Conservation (phyloP, 2,797 vertebrate genomes). For the Merluccius polli region DNA sequence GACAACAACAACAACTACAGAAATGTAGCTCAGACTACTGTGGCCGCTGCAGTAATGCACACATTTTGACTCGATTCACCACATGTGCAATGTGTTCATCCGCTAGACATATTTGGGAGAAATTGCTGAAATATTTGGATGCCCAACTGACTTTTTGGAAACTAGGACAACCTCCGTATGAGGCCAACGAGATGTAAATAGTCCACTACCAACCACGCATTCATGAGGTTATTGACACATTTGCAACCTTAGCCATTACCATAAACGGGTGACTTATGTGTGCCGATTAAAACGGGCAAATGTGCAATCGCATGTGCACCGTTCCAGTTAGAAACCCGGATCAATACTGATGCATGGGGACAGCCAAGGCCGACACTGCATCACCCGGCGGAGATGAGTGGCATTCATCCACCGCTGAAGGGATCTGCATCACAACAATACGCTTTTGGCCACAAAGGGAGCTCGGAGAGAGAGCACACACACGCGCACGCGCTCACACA, state of each 20-base stretch:
- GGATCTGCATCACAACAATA: constrained; percentile 10
- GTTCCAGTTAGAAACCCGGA: constrained; percentile 7
- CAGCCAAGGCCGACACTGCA: constrained; percentile 11
- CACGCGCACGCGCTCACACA: neutral
- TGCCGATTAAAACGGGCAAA: neutral
- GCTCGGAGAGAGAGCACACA: neutral
- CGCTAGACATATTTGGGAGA: neutral
- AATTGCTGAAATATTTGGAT: neutral
- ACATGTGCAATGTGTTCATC: neutral
- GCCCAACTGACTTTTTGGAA: neutral
- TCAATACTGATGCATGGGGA: constrained; percentile 12
- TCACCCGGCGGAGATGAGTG: neutral
- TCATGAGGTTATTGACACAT: neutral
- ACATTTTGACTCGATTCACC: neutral
- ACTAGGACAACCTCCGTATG: neutral
- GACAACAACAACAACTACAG: constrained; percentile 5
- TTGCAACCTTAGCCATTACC: neutral
- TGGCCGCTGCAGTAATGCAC: neutral
- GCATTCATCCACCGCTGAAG: neutral
- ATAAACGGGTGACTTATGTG: neutral
- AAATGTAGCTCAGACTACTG: neutral
- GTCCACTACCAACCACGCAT: neutral
- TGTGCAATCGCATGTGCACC: neutral
- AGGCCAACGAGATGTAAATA: neutral
- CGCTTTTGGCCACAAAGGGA: constrained; percentile 8